Percentiles rank a stretch among this genome's conserved stretches.
Evolutionary conservation across 2,888 invertebrate genomes (phyloP).

Genomic region (Eristalis pertinax): DNA sequence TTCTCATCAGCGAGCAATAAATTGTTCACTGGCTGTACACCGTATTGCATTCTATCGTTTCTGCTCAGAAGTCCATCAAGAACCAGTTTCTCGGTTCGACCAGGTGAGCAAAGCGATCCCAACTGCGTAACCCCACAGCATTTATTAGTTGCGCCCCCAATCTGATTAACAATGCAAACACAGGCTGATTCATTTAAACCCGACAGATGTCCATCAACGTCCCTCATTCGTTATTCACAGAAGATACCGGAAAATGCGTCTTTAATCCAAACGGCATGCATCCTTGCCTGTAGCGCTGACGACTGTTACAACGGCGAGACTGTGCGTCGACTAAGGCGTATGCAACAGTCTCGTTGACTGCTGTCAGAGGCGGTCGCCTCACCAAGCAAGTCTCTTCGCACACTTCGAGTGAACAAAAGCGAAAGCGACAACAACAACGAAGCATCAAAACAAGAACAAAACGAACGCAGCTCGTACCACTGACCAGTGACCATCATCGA

Average conservation of each 20-base stretch:
- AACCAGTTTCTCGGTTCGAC: too few species aligned
- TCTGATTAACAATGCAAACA: too few species aligned
- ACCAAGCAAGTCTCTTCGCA: neutral
- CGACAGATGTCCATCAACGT: neutral
- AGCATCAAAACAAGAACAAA: neutral
- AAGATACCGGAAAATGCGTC: neutral
- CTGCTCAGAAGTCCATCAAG: too few species aligned
- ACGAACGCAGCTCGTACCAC: slow-evolving; percentile 2
- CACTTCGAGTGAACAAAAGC: slow-evolving; percentile 3
- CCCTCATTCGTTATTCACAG: neutral
- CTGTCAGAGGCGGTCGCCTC: slow-evolving; percentile 14
- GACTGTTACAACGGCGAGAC: neutral
- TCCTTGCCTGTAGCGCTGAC: neutral
- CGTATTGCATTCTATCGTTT: too few species aligned
- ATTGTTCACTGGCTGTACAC: neutral
- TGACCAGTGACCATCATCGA: slow-evolving; percentile 13
- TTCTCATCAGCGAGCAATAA: neutral
- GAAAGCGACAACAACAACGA: slow-evolving; percentile 1
- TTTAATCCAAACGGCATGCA: neutral
- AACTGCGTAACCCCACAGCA: too few species aligned
- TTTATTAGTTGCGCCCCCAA: too few species aligned
- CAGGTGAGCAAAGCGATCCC: too few species aligned
- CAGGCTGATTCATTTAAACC: neutral
- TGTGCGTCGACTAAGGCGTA: neutral
- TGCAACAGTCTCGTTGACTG: slow-evolving; percentile 25